phyloP scores from a whole-genome alignment of 2,113 vertebrate species.

The Elephantulus edwardii region DNA sequence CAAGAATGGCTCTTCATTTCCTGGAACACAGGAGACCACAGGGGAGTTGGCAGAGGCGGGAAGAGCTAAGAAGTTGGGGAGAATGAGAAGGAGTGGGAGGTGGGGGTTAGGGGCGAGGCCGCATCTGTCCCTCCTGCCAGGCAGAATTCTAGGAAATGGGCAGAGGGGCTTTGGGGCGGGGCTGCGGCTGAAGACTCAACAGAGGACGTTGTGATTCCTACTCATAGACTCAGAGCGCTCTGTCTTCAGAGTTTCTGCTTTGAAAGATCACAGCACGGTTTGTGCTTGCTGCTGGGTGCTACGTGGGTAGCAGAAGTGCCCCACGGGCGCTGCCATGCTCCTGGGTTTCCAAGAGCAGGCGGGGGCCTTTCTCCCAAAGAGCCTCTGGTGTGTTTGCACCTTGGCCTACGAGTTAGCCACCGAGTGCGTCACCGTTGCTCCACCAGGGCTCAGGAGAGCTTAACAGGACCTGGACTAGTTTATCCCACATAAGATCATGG shows the following conservation, averaged over 20 bases:
- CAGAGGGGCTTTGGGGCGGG: neutral
- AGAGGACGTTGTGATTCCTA: neutral
- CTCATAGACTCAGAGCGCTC: neutral
- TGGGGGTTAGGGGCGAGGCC: neutral
- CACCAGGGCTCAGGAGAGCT: neutral
- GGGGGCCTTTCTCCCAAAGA: neutral
- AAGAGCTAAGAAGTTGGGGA: slow-evolving; percentile 20
- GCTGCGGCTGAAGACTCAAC: neutral
- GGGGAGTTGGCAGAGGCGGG: slow-evolving; percentile 45
- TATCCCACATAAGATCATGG: neutral
- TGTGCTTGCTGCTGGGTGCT: neutral
- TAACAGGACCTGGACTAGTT: neutral
- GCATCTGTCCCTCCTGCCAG: neutral
- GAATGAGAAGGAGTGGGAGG: neutral
- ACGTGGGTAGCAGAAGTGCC: neutral
- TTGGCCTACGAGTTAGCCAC: neutral
- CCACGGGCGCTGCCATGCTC: no score
- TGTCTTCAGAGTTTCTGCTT: neutral
- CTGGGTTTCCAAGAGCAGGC: neutral
- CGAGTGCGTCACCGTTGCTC: neutral
- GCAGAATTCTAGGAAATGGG: neutral
- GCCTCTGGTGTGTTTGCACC: neutral
- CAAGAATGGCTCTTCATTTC: slow-evolving; percentile 59
- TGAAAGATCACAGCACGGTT: neutral
- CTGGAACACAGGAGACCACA: slow-evolving; percentile 51